Base-by-base conservation (phyloP, 2,888 invertebrate species). In the Atethmia centrago region DNA sequence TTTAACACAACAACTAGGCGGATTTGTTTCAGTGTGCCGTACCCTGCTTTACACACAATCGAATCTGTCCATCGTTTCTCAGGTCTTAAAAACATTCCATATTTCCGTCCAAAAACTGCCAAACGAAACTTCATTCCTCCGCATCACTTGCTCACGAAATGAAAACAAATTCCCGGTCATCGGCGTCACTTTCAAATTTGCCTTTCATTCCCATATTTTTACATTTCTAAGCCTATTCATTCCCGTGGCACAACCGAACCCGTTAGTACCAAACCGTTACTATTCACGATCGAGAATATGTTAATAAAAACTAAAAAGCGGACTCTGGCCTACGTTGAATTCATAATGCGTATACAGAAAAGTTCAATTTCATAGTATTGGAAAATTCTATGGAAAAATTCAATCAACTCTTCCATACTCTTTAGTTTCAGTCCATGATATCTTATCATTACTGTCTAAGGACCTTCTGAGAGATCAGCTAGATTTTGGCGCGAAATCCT, bases 251-350 rank as follows among this genome's bases (percentile, higher is more conserved):
- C 53, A 16, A 31, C 9, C 28, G 47, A 47, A 63, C 16, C 28
- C 28, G 21, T 63, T 14, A 31, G 21, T 31, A 31, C 40, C 40
- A 14, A 21, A 65, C 7, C 7, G 31, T 58, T 42, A 31, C 21
- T 40, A 58, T 56, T 12, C 19, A 71, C 3, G 7, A 25, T 42
- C 3, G 49, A 58, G 16, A 55, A 36, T 42, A 74, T 74, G 74
- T 25, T 45, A 74, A 74, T 74, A 58, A 31, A 28, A 40, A 55
- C 19, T 16, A 16, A 28, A 47, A 47, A 64, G 4, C 4, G 49
- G 25, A 58, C 67, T 51, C 49, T 74, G 75, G 7, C 56, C 42
- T 45, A 16, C 28, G 19, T 14, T 56, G 12, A 74, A 42, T 40
- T 72, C 25, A n/a, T 9, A 63, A 59, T 63, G 28, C 56, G 28